phyloP scores from a whole-genome alignment of 2,888 invertebrate genomes.

The Aspidiotus destructor region DNA sequence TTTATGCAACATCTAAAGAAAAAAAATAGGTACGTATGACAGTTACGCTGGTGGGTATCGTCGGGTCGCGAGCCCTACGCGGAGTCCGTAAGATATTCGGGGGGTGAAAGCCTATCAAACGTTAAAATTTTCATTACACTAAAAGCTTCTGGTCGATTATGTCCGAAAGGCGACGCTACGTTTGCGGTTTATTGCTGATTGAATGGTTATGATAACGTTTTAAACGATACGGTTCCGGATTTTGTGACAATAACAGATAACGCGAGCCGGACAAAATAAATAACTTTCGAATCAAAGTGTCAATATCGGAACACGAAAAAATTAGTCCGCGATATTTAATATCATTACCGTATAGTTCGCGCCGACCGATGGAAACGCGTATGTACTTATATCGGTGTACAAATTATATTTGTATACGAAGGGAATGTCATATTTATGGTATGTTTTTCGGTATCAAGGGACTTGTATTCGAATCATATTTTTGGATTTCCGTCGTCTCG shows the following conservation, averaged over 20 bases:
- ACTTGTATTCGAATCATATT: no score
- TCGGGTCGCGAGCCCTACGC: no score
- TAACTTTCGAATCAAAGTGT: constrained; percentile 16
- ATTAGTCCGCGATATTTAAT: constrained; percentile 1
- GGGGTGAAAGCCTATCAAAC: constrained; percentile 19
- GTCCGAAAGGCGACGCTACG: neutral
- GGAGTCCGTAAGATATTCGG: neutral
- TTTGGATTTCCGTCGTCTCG: no score
- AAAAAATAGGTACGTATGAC: no score
- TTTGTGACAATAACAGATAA: constrained; percentile 33
- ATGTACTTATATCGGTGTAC: no score
- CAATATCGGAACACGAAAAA: constrained; percentile 5
- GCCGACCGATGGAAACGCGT: no score
- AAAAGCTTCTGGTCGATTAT: constrained; percentile 24
- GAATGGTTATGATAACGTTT: constrained; percentile 32
- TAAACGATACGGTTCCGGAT: constrained; percentile 29
- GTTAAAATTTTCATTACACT: constrained; percentile 30
- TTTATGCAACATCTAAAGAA: no score
- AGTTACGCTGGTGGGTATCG: no score
- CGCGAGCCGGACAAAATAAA: constrained; percentile 28
- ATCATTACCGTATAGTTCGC: neutral
- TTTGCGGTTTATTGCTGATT: constrained; percentile 28
- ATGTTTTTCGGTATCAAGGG: no score
- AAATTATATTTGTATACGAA: no score
- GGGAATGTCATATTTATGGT: no score